Base-by-base conservation (phyloP, 1,140 invertebrate genomes). In the Ips nitidus region DNA sequence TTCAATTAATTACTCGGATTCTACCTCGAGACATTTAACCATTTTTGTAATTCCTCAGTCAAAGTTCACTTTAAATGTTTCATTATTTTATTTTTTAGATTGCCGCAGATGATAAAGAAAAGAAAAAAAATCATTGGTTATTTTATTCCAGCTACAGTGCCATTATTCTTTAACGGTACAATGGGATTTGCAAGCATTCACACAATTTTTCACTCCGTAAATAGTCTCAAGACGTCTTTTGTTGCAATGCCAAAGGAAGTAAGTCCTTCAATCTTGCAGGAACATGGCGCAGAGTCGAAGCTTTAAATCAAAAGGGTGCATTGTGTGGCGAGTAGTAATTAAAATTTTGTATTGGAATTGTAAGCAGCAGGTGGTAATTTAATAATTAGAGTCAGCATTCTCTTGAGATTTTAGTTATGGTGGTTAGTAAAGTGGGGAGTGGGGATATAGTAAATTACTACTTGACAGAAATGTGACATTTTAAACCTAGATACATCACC, bases 171-270 rank as follows among this genome's bases (percentile, higher is more conserved):
- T 53, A 64, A 64, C 53, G 53, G 41, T 64, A 64, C 61, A 64
- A 64, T 64, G 52, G 61, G 61, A 47, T 64, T 64, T 64, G 61
- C 61, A 53, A 64, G 47, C 61, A 64, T 64, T 64, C 61, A 64
- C 41, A 64, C 38, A 64, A 64, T 64, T 64, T 64, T 64, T 64
- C 61, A 64, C 61, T 64, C 61, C 61, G 45, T 64, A 64, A 64
- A 64, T 64, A 64, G 61, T 64, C 61, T 64, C 61, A 64, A 64
- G 61, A 64, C 61, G 61, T 64, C 37, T 43, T 64, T 64, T 64
- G 61, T 64, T 52, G 39, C 5, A 37, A 22, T 60, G 50, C n/a
- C 47, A 52, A 41, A 40, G 50, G 61, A 64, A 64, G 50, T 64
- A 53, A 64, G 61, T 53, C 61, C 61, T 64, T 62, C 50, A 64